Evolutionary conservation across 1,140 invertebrate species (phyloP).

Genomic region (Lordiphosa clarofinis): DNA sequence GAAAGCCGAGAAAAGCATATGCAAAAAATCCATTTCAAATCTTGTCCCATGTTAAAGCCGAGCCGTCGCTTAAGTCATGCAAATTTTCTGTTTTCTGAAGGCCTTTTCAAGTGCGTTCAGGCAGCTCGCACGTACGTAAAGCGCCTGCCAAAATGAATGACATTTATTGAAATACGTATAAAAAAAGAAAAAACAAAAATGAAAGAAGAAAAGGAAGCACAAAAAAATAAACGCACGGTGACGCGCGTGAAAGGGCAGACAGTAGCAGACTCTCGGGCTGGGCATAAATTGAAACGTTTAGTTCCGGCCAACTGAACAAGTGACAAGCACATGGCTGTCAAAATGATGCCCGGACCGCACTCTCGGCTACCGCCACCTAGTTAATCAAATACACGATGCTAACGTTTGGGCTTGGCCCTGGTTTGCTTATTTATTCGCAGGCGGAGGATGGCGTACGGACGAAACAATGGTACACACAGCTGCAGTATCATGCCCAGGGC

Average conservation of each 20-base stretch:
- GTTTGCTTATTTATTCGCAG: constrained; percentile 82
- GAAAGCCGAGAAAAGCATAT: constrained; percentile 51
- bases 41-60: constrained; percentile 20
- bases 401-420: constrained; percentile 35
- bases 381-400: constrained; percentile 53
- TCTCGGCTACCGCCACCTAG: constrained; percentile 8
- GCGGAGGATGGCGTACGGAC: constrained; percentile 92
- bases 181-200: constrained; percentile 9
- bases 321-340: constrained; percentile 46
- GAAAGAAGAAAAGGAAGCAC: constrained; percentile 14
- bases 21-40: constrained; percentile 62
- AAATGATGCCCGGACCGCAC: constrained; percentile 13
- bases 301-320: constrained; percentile 65
- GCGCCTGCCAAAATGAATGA: constrained; percentile 73
- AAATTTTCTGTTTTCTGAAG: constrained; percentile 37
- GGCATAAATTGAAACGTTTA: constrained; percentile 72
- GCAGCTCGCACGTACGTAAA: constrained; percentile 60
- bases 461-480: constrained; percentile 91
- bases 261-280: constrained; percentile 11
- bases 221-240: constrained; percentile 36
- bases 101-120: constrained; percentile 59
- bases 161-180: constrained; percentile 71
- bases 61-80: constrained; percentile 42
- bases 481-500: constrained; percentile 94
- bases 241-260: constrained; percentile 40